A percentile compares a stretch with the other conserved stretches of the same genome.
These are phyloP conservation scores for Lonchura striata DNA, from an alignment of 2,113 vertebrate genomes.

Conservation along the genomic window DNA sequence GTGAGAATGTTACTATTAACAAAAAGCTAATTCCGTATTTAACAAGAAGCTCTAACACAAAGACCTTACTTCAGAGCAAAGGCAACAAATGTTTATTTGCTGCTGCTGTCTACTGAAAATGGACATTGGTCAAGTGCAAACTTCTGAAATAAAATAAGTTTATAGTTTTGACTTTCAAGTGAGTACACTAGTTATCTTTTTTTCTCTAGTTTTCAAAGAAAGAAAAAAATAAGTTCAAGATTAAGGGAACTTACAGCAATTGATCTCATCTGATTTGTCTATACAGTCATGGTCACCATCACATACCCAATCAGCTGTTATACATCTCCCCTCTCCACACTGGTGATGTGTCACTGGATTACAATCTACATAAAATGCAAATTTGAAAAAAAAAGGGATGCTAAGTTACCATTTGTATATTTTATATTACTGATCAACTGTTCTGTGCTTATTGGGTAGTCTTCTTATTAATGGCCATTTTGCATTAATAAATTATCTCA, in stretches of 20 bases:
- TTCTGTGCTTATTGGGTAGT: not conserved
- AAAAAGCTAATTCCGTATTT: not conserved
- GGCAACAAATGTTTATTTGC: not conserved
- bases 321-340: conserved; percentile 90
- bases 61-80: not conserved
- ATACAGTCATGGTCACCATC: conserved; percentile 94
- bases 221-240: not conserved
- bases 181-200: not conserved
- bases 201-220: not conserved
- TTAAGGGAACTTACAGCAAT: conserved; percentile 88
- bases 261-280: conserved; percentile 92
- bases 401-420: not conserved
- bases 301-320: conserved; percentile 87
- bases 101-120: not conserved
- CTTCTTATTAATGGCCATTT: not conserved
- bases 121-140: not conserved
- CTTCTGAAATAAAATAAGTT: not conserved
- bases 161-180: not conserved
- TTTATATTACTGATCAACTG: not conserved
- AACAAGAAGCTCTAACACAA: not conserved
- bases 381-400: not conserved
- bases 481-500: not conserved
- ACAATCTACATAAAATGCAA: conserved; percentile 76
- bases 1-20: not conserved
- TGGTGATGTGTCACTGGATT: conserved; percentile 75